Evolutionary conservation across 2,113 vertebrate species (phyloP).

Genomic region (Crotalus horridus): DNA sequence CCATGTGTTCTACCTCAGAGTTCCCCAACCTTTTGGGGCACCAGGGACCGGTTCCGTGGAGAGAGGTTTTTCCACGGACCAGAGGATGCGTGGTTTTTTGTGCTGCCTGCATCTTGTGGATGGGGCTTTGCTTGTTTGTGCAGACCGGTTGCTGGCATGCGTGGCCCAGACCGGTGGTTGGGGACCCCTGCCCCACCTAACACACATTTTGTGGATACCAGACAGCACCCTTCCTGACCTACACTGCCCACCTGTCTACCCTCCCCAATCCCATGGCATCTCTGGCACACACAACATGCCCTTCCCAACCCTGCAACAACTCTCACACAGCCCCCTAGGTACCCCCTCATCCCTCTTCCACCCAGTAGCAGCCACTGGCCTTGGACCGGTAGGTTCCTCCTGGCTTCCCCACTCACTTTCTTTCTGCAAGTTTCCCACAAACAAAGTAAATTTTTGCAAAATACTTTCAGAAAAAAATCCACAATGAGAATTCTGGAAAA

Average conservation of each 20-base stretch:
- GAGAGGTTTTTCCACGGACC: too few relatives aligned
- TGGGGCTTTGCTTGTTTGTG: too few relatives aligned
- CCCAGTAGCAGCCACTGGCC: neutral
- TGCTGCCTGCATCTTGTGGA: too few relatives aligned
- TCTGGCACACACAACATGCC: neutral
- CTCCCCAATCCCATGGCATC: neutral
- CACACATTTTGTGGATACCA: neutral
- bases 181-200: neutral
- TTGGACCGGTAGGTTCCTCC: neutral
- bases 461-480: neutral
- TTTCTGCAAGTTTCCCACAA: neutral
- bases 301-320: neutral
- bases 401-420: neutral
- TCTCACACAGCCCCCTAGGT: neutral
- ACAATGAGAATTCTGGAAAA: slow-evolving; percentile 1
- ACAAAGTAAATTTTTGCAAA: neutral
- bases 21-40: too few relatives aligned
- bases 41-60: too few relatives aligned
- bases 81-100: too few relatives aligned
- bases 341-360: neutral
- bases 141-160: too few relatives aligned
- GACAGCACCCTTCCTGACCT: neutral
- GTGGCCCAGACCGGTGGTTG: fast-evolving
- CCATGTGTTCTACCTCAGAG: neutral
- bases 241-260: neutral